A percentile compares a stretch with the other conserved stretches of the same genome.
Conservation (phyloP, 2,113 vertebrate species). For the Parotia lawesii region DNA sequence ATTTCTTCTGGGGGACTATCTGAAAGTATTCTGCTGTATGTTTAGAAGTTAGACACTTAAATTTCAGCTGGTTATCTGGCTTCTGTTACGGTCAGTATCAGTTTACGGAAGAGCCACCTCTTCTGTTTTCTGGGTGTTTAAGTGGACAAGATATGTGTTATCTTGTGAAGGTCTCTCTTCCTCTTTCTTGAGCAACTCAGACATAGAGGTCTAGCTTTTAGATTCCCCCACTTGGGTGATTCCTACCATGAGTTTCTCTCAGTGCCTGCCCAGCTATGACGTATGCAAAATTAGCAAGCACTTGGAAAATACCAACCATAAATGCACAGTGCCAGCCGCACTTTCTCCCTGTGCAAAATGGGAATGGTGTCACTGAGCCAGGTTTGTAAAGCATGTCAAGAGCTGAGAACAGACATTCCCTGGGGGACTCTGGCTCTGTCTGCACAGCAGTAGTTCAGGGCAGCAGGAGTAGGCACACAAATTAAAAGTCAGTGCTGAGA, state of each 20-base stretch:
- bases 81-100: not conserved
- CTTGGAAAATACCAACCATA: not conserved
- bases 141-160: not conserved
- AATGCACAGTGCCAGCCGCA: not conserved
- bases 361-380: not conserved
- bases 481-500: not conserved
- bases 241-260: not conserved
- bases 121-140: not conserved
- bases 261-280: not conserved
- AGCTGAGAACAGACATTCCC: not conserved
- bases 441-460: not conserved
- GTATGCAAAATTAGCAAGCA: not conserved
- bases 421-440: not conserved
- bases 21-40: not conserved
- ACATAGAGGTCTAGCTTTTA: not conserved
- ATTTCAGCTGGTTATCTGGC: not conserved
- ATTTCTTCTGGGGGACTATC: not conserved
- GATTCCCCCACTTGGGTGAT: not conserved
- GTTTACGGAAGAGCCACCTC: not conserved
- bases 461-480: not conserved
- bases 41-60: not conserved
- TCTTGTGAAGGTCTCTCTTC: not conserved
- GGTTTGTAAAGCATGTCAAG: not conserved
- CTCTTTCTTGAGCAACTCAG: not conserved
- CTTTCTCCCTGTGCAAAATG: not conserved